phyloP scores from a whole-genome alignment of 92 coral and sea anemone genomes.

The Porites rus region DNA sequence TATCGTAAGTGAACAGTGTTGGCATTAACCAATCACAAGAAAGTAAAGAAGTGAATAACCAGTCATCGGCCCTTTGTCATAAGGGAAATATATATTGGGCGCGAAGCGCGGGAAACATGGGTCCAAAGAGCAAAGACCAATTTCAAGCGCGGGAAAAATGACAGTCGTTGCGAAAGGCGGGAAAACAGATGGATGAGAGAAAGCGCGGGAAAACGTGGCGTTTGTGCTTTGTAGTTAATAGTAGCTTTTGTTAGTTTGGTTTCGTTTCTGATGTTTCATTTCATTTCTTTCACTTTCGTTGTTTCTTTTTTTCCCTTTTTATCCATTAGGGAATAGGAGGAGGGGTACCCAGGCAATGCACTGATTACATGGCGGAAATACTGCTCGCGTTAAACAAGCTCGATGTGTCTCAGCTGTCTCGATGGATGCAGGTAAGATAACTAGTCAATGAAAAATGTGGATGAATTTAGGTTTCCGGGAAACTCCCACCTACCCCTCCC shows the following conservation, averaged over 20 bases:
- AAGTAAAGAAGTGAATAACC: too few species aligned
- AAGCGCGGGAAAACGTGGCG: too few species aligned
- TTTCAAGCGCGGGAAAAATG: not conserved
- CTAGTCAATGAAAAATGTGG: too few species aligned
- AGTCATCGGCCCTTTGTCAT: not conserved
- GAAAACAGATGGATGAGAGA: too few species aligned
- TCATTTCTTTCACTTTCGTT: too few species aligned
- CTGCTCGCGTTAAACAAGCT: conserved; percentile 88
- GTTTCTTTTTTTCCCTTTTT: not conserved
- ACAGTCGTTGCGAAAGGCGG: too few species aligned
- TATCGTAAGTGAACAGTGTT: too few species aligned
- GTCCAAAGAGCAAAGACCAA: not conserved
- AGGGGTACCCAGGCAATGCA: conserved; percentile 87
- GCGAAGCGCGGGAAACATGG: not conserved
- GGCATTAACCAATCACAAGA: too few species aligned
- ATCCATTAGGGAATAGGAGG: conserved; percentile 88
- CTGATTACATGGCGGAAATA: conserved; percentile 87
- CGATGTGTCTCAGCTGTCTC: conserved; percentile 74
- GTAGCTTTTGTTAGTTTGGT: not conserved
- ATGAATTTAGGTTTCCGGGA: too few species aligned
- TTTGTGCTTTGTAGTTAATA: too few species aligned
- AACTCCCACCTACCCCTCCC: too few species aligned
- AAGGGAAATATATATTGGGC: not conserved
- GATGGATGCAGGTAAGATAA: conserved; percentile 89
- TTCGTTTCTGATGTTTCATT: not conserved